A percentile compares a stretch with the other conserved stretches of the same genome.
Conservation (phyloP, 2,113 vertebrate genomes). For the Nymphicus hollandicus region DNA sequence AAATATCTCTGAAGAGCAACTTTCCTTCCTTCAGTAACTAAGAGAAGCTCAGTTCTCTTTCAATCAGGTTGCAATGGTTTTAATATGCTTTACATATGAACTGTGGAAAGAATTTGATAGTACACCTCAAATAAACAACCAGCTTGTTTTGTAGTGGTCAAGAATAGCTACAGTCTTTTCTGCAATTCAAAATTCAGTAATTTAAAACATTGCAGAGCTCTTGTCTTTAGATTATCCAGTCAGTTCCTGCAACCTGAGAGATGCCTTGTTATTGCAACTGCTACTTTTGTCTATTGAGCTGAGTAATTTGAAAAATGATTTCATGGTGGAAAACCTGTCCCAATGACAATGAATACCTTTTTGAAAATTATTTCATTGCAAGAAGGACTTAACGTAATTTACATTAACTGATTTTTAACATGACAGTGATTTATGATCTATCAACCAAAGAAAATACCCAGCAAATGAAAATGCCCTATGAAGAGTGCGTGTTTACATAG, state of each 20-base stretch:
- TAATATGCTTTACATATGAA: background rate
- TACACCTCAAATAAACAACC: background rate
- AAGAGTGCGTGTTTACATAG: background rate
- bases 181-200: background rate
- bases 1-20: background rate
- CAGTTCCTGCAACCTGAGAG: background rate
- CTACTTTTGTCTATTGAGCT: background rate
- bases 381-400: background rate
- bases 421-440: background rate
- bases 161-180: background rate
- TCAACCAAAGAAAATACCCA: background rate
- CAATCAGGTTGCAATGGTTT: background rate
- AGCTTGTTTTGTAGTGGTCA: background rate
- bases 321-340: background rate
- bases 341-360: background rate
- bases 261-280: background rate
- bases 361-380: background rate
- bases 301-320: background rate
- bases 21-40: background rate
- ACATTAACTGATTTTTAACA: background rate
- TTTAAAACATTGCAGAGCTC: background rate
- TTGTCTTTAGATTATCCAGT: background rate
- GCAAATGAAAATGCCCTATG: background rate
- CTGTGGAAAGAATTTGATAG: background rate
- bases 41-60: background rate